Percentiles rank a stretch among this genome's conserved stretches.
Evolutionary conservation across 2,797 vertebrate genomes (phyloP).

Genomic region (Sciurus carolinensis): DNA sequence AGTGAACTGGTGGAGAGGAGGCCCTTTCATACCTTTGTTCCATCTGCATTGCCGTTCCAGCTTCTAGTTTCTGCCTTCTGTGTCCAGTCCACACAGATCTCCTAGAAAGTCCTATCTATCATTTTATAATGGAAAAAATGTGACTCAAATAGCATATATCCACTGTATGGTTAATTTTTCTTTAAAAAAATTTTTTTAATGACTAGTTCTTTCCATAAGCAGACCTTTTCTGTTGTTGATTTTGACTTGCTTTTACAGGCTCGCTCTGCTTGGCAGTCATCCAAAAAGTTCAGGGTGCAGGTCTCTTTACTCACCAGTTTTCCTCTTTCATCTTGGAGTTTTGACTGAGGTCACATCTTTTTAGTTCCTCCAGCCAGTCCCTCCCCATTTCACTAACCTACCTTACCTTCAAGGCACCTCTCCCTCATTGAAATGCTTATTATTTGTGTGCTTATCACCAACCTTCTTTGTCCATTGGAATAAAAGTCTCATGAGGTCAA

Average conservation of each 20-base stretch:
- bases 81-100: background rate
- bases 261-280: background rate
- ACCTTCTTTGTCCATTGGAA: background rate
- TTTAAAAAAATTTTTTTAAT: too few relatives aligned
- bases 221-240: background rate
- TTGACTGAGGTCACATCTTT: background rate
- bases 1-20: background rate
- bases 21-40: background rate
- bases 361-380: background rate
- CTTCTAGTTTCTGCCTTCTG: background rate
- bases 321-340: background rate
- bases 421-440: background rate
- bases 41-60: background rate
- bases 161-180: background rate
- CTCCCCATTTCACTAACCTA: accelerated
- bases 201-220: background rate
- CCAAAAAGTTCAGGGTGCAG: background rate
- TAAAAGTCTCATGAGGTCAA: background rate
- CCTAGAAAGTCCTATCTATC: accelerated
- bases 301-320: background rate
- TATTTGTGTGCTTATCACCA: background rate
- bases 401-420: accelerated
- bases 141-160: background rate
- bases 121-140: background rate
- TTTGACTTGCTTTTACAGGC: background rate